Evolutionary conservation across 1,140 invertebrate species (phyloP).

Genomic region (Tribolium castaneum): DNA sequence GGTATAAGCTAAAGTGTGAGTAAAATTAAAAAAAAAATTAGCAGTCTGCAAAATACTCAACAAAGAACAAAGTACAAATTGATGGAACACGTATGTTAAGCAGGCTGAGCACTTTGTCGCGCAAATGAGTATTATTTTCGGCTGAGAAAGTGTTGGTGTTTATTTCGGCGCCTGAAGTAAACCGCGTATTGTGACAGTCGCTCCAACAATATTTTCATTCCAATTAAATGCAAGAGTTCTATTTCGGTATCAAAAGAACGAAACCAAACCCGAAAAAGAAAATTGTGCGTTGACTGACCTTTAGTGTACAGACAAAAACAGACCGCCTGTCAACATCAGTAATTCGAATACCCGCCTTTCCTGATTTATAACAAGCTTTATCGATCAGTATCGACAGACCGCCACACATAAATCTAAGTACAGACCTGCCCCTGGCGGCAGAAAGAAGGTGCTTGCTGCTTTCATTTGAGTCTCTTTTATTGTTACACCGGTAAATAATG

Average conservation of each 20-base stretch:
- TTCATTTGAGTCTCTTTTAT: constrained; percentile 46
- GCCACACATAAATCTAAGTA: constrained; percentile 44
- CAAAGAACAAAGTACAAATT: too few relatives aligned
- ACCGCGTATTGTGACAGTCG: background rate
- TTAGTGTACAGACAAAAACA: constrained; percentile 34
- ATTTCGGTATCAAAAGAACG: background rate
- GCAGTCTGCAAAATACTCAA: too few relatives aligned
- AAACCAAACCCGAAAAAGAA: background rate
- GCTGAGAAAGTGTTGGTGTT: too few relatives aligned
- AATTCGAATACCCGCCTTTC: constrained; percentile 41
- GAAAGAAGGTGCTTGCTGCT: constrained; percentile 39
- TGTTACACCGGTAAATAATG: constrained; percentile 48
- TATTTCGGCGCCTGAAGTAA: background rate
- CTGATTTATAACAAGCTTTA: constrained; percentile 47
- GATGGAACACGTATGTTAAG: too few relatives aligned
- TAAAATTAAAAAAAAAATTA: too few relatives aligned
- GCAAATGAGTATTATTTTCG: too few relatives aligned
- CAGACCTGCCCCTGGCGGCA: constrained; percentile 43
- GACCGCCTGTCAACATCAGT: constrained; percentile 44
- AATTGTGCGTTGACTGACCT: constrained; percentile 44
- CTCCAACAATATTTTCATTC: background rate
- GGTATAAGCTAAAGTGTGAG: too few relatives aligned
- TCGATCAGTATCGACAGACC: constrained; percentile 49
- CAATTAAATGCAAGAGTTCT: background rate
- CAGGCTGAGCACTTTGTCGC: too few relatives aligned